Percentiles rank a stretch among this genome's conserved stretches.
Conservation (phyloP, 2,113 vertebrate genomes). For the Eleginops maclovinus region DNA sequence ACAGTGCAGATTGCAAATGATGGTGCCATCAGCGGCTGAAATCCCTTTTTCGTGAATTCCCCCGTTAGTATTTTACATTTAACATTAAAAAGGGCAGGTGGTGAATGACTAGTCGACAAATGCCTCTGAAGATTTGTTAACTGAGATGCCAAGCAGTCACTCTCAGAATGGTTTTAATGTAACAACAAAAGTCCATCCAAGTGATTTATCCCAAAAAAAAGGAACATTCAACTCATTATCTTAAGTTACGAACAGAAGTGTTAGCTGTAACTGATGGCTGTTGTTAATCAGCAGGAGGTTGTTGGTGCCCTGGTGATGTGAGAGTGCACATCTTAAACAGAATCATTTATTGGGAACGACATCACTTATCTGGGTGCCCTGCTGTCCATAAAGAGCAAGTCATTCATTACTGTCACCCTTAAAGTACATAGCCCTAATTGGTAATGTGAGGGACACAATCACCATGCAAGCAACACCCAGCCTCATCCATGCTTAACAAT, state of each 20-base stretch:
- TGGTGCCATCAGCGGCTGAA: too few relatives aligned
- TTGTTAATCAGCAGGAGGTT: conserved; percentile 44
- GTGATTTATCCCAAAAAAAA: not conserved
- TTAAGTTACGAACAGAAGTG: conserved; percentile 2
- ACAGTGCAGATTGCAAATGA: too few relatives aligned
- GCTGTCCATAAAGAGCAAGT: conserved; percentile 68
- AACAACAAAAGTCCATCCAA: conserved; percentile 15
- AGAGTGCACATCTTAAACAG: conserved; percentile 56
- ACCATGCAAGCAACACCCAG: conserved; percentile 21
- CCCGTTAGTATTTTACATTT: not conserved
- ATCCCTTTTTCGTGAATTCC: too few relatives aligned
- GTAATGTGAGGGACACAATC: conserved; percentile 54
- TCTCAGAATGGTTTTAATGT: not conserved
- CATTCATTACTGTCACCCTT: conserved; percentile 69
- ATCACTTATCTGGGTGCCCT: conserved; percentile 57
- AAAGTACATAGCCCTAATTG: conserved; percentile 62
- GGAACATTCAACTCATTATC: conserved; percentile 13
- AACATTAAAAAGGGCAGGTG: not conserved
- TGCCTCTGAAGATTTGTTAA: not conserved
- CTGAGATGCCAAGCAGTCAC: not conserved
- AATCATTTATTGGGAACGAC: conserved; percentile 61
- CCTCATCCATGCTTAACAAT: not conserved
- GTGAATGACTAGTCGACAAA: not conserved
- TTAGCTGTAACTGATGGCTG: conserved; percentile 11
- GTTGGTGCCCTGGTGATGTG: conserved; percentile 30